Evolutionary conservation across 2,113 vertebrate genomes (phyloP).

Genomic region (Telmatochromis sp.): DNA sequence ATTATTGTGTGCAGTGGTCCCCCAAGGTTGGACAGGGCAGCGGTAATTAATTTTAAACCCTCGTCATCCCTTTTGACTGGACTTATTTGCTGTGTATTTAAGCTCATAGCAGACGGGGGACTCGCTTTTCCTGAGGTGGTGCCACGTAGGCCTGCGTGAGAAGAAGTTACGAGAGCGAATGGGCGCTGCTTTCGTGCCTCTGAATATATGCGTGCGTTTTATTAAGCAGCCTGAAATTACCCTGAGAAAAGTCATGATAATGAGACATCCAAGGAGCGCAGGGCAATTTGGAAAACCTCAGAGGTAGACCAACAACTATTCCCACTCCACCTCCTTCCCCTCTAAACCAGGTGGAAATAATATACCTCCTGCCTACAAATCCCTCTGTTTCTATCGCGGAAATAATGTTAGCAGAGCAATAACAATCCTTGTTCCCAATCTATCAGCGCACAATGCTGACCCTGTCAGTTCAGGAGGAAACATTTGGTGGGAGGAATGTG

Average conservation of each 20-base stretch:
- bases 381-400: slow-evolving; percentile 5
- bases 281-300: slow-evolving; percentile 42
- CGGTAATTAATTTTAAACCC: slow-evolving; percentile 62
- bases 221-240: slow-evolving; percentile 51
- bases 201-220: slow-evolving; percentile 31
- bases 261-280: slow-evolving; percentile 35
- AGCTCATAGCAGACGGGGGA: slow-evolving; percentile 15
- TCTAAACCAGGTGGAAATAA: slow-evolving; percentile 47
- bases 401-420: slow-evolving; percentile 2
- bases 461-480: slow-evolving; percentile 35
- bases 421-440: slow-evolving; percentile 22
- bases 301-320: slow-evolving; percentile 15
- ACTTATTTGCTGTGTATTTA: slow-evolving; percentile 34
- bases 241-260: slow-evolving; percentile 51
- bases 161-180: slow-evolving; percentile 44
- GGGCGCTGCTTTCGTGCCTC: slow-evolving; percentile 9
- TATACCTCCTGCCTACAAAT: slow-evolving; percentile 5
- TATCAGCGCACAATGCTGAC: slow-evolving; percentile 24
- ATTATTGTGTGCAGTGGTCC: slow-evolving; percentile 51
- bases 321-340: neutral
- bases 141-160: slow-evolving; percentile 52
- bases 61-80: slow-evolving; percentile 28
- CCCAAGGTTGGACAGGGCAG: slow-evolving; percentile 47
- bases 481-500: slow-evolving; percentile 51
- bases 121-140: slow-evolving; percentile 8